A percentile compares a stretch with the other conserved stretches of the same genome.
Evolutionary conservation across 2,888 invertebrate genomes (phyloP).

Genomic region (Spialia ferax): DNA sequence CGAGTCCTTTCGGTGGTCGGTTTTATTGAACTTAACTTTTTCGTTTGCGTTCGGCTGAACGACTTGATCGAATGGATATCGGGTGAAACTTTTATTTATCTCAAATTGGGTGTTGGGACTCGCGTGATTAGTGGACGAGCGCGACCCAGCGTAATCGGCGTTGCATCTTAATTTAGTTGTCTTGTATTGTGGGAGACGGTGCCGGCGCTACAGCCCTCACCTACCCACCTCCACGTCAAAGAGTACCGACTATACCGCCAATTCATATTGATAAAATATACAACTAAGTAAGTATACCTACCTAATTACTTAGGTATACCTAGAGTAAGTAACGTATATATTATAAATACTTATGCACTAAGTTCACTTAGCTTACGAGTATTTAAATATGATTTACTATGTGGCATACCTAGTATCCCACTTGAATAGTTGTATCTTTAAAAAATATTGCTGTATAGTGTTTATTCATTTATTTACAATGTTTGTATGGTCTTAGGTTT

Average conservation of each 20-base stretch:
- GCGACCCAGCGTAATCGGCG: slow-evolving; percentile 75
- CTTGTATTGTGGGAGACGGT: slow-evolving; percentile 77
- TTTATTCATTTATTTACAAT: no score
- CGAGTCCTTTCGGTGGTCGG: slow-evolving; percentile 58
- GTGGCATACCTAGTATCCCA: no score
- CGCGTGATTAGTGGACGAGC: slow-evolving; percentile 56
- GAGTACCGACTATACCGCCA: slow-evolving; percentile 56
- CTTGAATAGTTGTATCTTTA: no score
- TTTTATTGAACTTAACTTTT: slow-evolving; percentile 51
- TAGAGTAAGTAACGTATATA: no score
- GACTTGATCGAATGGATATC: slow-evolving; percentile 25
- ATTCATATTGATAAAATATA: no score
- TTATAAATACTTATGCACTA: no score
- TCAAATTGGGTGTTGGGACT: slow-evolving; percentile 56
- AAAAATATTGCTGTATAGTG: no score
- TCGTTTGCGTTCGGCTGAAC: slow-evolving; percentile 39
- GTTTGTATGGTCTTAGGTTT: slow-evolving; percentile 7
- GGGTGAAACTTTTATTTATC: slow-evolving; percentile 43
- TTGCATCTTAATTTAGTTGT: slow-evolving; percentile 86
- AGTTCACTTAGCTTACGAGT: no score
- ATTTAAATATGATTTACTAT: no score
- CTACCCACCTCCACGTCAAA: slow-evolving; percentile 68
- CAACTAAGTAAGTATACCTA: no score
- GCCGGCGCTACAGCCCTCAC: slow-evolving; percentile 56
- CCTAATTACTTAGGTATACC: neutral